Conservation (phyloP, 1,140 invertebrate genomes). For the Cataglyphis hispanica region DNA sequence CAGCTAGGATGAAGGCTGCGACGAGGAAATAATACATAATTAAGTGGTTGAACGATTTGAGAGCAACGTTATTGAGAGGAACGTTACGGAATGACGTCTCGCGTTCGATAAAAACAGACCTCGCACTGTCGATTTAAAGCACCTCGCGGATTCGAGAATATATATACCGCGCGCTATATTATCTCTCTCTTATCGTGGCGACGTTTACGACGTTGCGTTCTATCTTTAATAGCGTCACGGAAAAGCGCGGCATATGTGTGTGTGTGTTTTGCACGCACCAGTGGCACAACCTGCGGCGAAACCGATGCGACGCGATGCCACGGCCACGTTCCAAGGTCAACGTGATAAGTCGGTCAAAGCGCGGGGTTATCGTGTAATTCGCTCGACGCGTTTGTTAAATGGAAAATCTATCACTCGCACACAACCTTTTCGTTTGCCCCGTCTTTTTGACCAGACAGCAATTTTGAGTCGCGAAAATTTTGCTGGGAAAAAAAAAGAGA, state of each 20-base stretch:
- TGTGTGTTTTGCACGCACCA: constrained; percentile 15
- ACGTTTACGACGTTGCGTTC: constrained; percentile 43
- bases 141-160: background rate
- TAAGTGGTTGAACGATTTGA: constrained; percentile 24
- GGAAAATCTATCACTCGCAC: constrained; percentile 25
- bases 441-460: background rate
- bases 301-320: constrained; percentile 37
- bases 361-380: constrained; percentile 65
- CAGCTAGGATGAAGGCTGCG: background rate
- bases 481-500: background rate
- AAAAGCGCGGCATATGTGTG: background rate
- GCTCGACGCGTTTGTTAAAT: constrained; percentile 49
- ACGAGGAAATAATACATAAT: constrained; percentile 1
- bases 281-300: constrained; percentile 53
- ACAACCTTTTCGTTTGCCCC: background rate
- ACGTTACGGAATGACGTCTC: background rate
- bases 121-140: constrained; percentile 33
- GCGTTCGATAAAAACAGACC: constrained; percentile 15
- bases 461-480: background rate
- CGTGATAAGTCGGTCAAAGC: constrained; percentile 70
- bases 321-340: constrained; percentile 65
- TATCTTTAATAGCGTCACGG: constrained; percentile 39
- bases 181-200: constrained; percentile 61
- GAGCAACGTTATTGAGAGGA: background rate
- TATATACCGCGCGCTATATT: background rate